Evolutionary conservation across 2,113 vertebrate species (phyloP), one percentile per base, ranked within the genome.

Genomic region (Limnothrissa miodon): DNA sequence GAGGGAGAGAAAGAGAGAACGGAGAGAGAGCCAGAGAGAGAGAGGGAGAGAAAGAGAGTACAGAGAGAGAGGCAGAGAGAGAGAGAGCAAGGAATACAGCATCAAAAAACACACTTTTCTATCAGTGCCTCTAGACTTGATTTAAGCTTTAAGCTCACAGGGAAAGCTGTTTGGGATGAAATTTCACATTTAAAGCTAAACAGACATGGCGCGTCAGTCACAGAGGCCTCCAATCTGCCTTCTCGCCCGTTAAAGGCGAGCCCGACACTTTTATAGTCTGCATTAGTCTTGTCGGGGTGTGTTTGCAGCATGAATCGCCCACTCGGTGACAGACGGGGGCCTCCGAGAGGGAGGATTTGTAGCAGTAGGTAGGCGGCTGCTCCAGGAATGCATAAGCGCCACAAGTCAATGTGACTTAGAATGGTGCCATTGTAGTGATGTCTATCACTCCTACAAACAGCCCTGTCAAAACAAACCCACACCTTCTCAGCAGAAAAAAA

Each of bases 161-260:
- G 33, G 29, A 36, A 56, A 79, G 83, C 19, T 79, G 84, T 74
- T 78, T 23, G 70, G 29, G 53, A 48, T 48, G 42, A 80, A 80
- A 74, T 87, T 87, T 82, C 66, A 74, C 80, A 42, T 80, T 81
- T 83, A 25, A 87, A 81, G 15, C n/a, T 21, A 29, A 42, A 25
- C 74, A 51, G 62, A 44, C 51, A 81, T 74, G 36, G 44, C 45
- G 15, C 59, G 78, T 25, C 79, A 66, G 81, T 81, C 36, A 44
- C 25, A n/a, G 42, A 7, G 62, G 39, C 45, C 46, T 78, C 45
- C 45, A 21, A 53, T 33, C 23, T 21, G 62, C 79, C 70, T 80
- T 23, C 1, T 13, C 39, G n/a, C 42, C 79, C 4, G 36, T 70
- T 83, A 29, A 81, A 62, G 25, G 66, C 21, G 39, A 82, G 59